Evolutionary conservation across 2,888 invertebrate genomes (phyloP).

Genomic region (Tetanocera ferruginea): DNA sequence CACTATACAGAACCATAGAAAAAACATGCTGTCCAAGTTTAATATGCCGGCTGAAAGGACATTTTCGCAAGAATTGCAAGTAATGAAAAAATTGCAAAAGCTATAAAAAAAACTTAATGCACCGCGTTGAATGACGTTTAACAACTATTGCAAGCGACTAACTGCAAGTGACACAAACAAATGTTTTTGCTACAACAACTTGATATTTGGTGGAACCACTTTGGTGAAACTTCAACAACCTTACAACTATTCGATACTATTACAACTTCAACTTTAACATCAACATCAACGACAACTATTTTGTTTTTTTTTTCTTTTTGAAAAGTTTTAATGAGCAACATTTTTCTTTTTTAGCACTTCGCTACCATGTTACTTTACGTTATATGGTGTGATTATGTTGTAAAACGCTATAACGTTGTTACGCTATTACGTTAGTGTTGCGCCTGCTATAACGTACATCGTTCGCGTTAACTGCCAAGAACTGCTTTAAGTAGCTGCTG

Average conservation of each 20-base stretch:
- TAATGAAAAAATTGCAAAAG: not conserved
- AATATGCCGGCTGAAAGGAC: slow-evolving; percentile 4
- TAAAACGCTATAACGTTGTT: not conserved
- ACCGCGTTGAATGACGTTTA: not conserved
- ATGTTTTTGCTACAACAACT: not conserved
- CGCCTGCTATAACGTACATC: not conserved
- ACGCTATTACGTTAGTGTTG: not conserved
- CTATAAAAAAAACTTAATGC: not conserved
- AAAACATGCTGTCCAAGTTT: not conserved
- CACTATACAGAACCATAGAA: not conserved
- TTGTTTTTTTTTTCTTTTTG: not conserved
- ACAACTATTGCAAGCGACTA: not conserved
- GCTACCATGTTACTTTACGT: not conserved
- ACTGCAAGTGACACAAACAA: slow-evolving; percentile 8
- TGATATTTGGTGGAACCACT: no score
- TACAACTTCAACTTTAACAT: not conserved
- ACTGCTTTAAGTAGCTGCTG: slow-evolving; percentile 4
- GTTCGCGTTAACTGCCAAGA: not conserved
- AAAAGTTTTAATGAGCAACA: slow-evolving; percentile 35
- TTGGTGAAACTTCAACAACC: not conserved
- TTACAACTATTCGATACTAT: not conserved
- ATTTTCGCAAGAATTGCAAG: not conserved
- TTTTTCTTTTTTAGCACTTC: slow-evolving; percentile 33
- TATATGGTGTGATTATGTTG: not conserved
- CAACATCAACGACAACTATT: not conserved